Base-by-base conservation (phyloP, 2,113 vertebrate species). In the Percopsis transmontana region DNA sequence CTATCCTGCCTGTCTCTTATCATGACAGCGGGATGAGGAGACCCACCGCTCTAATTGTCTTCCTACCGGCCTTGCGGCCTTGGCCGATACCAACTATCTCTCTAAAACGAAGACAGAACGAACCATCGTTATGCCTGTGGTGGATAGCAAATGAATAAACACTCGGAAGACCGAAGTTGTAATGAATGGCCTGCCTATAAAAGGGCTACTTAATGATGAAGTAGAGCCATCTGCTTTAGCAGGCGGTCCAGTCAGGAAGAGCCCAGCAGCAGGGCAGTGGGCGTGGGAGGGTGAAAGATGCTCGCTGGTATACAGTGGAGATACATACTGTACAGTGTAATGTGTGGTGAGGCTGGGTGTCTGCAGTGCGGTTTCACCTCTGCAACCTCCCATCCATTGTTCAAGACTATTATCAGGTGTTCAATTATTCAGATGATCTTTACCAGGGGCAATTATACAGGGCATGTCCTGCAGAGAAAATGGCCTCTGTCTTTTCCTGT, bases 381-480 rank as follows among this genome's bases (percentile, higher is more conserved):
- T 81, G 85, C 83, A 86, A 83, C 89, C 86, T 83, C 88, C 63
- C 82, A 82, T 91, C 88, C 82, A 91, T 92, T 92, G 87, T 85
- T 87, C 56, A 52, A 87, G 84, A 88, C 87, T 89, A 91, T 90
- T 87, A 91, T 91, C 82, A 85, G 58, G 79, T 86, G 79, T 90
- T 93, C 83, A 92, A 93, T 93, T 89, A 93, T 93, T 93, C 82
- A 93, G 74, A 76, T 81, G 85, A 85, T 91, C 88, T 92, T 93
- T 93, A 92, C 91, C 86, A 87, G 87, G 75, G 86, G 84, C 83
- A 87, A 89, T 89, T 91, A 85, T 85, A 89, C 77, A 77, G 81
- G 90, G 85, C 42, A 70, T 56, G 87, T 91, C 88, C 87, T 83
- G 85, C 85, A 82, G 85, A 87, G 88, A 91, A 92, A 88, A 88